These are phyloP conservation scores for Drosophila pseudoananassae DNA, from an alignment of 1,140 invertebrate genomes.

Conservation along the genomic window DNA sequence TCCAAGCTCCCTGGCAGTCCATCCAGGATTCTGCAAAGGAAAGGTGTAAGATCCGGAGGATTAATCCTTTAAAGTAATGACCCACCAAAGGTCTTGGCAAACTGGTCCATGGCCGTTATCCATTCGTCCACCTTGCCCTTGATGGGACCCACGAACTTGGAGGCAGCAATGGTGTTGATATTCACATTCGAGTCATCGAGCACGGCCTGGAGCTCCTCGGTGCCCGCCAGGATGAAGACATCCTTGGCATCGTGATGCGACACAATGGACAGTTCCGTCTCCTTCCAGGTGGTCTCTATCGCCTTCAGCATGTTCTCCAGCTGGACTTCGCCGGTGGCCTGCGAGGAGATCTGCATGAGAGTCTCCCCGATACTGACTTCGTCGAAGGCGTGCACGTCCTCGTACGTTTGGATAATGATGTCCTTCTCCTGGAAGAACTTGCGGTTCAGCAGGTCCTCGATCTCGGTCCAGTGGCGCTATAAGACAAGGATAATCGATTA, in stretches of 20 bases:
- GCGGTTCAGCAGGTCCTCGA: slow-evolving; percentile 90
- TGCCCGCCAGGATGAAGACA: slow-evolving; percentile 91
- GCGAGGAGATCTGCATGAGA: slow-evolving; percentile 92
- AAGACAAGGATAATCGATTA: not conserved
- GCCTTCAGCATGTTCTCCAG: slow-evolving; percentile 92
- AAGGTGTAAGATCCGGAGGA: not conserved
- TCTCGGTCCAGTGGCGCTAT: slow-evolving; percentile 92
- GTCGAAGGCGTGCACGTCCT: slow-evolving; percentile 90
- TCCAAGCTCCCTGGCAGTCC: slow-evolving; percentile 92
- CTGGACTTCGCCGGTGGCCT: slow-evolving; percentile 93
- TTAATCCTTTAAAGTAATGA: not conserved
- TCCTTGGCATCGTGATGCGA: slow-evolving; percentile 92
- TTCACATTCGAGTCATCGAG: slow-evolving; percentile 94
- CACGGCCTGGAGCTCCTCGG: slow-evolving; percentile 92
- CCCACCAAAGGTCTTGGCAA: slow-evolving; percentile 90
- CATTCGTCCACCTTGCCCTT: slow-evolving; percentile 92
- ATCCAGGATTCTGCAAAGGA: slow-evolving; percentile 91
- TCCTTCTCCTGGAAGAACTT: slow-evolving; percentile 89
- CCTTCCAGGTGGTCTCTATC: slow-evolving; percentile 93
- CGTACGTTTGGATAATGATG: slow-evolving; percentile 87
- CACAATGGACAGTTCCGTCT: slow-evolving; percentile 90
- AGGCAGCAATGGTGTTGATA: slow-evolving; percentile 93
- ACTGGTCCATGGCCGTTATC: slow-evolving; percentile 89
- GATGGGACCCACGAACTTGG: slow-evolving; percentile 92
- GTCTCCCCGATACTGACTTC: slow-evolving; percentile 86